Percentiles rank a stretch among this genome's conserved stretches.
phyloP scores from a whole-genome alignment of 2,113 vertebrate genomes.

The Mastomys natalensis region DNA sequence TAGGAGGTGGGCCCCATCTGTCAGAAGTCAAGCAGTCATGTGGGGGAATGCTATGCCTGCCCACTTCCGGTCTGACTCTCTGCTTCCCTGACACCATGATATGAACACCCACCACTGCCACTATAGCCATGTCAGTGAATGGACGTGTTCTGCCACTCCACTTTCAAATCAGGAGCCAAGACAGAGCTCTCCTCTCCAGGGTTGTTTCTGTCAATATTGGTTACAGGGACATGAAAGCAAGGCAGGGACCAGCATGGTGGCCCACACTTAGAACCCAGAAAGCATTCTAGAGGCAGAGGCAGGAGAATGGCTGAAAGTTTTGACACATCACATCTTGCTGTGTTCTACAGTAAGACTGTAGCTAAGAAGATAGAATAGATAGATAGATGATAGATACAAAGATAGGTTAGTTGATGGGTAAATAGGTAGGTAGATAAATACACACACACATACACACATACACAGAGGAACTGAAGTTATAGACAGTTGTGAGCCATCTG shows the following conservation, averaged over 20 bases:
- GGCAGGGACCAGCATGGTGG: neutral
- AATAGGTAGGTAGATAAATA: neutral
- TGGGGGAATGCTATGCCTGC: neutral
- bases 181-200: neutral
- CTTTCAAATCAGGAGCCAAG: neutral
- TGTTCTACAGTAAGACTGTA: neutral
- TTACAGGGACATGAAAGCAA: neutral
- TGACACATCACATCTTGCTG: neutral
- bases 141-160: neutral
- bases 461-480: neutral
- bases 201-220: neutral
- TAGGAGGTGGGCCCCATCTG: neutral
- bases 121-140: neutral
- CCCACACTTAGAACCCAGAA: neutral
- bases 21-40: neutral
- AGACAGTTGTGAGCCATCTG: neutral
- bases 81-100: neutral
- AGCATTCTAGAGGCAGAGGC: neutral
- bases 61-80: neutral
- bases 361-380: no score
- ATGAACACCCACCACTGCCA: neutral
- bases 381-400: neutral
- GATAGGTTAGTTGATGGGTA: neutral
- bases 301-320: neutral
- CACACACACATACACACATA: neutral